These are phyloP conservation scores for Hydrochoerus hydrochaeris DNA, from an alignment of 2,113 vertebrate species.

Conservation along the genomic window DNA sequence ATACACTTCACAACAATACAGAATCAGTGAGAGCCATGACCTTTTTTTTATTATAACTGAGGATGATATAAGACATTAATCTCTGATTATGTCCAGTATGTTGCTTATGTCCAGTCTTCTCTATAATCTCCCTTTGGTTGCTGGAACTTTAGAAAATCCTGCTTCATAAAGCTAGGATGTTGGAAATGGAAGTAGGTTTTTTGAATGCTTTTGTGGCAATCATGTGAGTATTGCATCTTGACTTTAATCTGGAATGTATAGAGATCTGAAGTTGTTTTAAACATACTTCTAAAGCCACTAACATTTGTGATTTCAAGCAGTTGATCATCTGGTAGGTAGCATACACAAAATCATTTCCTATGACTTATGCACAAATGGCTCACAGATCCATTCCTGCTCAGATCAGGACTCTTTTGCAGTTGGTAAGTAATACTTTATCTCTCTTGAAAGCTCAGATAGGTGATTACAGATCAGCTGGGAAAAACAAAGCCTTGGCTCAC, in stretches of 20 bases:
- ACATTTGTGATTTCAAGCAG: neutral
- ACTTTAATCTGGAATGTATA: neutral
- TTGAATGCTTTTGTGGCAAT: neutral
- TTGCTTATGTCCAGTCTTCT: neutral
- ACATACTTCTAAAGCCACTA: neutral
- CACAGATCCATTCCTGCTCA: neutral
- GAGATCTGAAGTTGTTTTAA: neutral
- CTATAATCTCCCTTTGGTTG: neutral
- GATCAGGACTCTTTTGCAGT: neutral
- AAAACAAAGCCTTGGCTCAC: neutral
- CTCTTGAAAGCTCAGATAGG: neutral
- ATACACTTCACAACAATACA: neutral
- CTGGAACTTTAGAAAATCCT: neutral
- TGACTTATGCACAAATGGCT: neutral
- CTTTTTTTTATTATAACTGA: neutral
- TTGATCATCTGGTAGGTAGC: neutral
- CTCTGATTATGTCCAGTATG: neutral
- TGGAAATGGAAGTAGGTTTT: neutral
- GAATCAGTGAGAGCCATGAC: neutral
- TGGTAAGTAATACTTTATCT: neutral
- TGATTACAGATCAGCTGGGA: neutral
- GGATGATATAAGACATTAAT: neutral
- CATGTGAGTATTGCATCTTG: neutral
- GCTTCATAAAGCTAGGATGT: neutral
- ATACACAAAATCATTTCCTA: neutral